Percentiles rank a stretch among this genome's conserved stretches.
Conservation (phyloP, 2,113 vertebrate genomes). For the Melospiza melodia region DNA sequence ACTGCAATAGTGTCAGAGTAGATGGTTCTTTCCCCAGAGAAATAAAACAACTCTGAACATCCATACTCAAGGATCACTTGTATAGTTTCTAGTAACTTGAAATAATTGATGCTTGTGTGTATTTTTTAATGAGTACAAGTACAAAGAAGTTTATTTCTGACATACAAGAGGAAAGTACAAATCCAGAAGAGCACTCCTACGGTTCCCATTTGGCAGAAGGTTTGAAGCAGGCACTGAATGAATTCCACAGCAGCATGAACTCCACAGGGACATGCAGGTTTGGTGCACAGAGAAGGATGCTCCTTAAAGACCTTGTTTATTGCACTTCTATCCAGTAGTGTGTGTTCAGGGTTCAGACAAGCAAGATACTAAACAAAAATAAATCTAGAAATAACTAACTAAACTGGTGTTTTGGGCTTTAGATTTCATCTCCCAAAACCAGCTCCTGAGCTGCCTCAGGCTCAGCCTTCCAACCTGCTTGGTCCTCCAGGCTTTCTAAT, state of each 20-base stretch:
- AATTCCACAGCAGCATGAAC: not conserved
- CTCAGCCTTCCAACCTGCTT: constrained; percentile 21
- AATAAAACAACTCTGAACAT: not conserved
- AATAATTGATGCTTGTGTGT: not conserved
- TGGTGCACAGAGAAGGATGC: not conserved
- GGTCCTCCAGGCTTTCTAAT: constrained; percentile 66
- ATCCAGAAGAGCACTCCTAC: not conserved
- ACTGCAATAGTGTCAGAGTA: not conserved
- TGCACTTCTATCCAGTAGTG: constrained; percentile 63
- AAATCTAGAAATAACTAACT: not conserved
- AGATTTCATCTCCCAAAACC: constrained; percentile 68
- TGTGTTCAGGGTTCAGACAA: not conserved
- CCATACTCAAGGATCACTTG: not conserved
- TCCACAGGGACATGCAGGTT: not conserved
- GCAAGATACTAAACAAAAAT: constrained; percentile 24
- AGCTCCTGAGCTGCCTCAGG: not conserved
- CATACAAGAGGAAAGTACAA: not conserved
- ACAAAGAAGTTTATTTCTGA: not conserved
- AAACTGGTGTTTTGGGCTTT: not conserved
- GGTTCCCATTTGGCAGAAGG: not conserved
- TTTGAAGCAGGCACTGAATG: not conserved
- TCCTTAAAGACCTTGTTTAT: constrained; percentile 43
- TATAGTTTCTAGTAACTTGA: not conserved
- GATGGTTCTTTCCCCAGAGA: not conserved
- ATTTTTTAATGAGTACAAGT: not conserved